Evolutionary conservation across 2,113 vertebrate genomes (phyloP).

Genomic region (Megalops atlanticus): DNA sequence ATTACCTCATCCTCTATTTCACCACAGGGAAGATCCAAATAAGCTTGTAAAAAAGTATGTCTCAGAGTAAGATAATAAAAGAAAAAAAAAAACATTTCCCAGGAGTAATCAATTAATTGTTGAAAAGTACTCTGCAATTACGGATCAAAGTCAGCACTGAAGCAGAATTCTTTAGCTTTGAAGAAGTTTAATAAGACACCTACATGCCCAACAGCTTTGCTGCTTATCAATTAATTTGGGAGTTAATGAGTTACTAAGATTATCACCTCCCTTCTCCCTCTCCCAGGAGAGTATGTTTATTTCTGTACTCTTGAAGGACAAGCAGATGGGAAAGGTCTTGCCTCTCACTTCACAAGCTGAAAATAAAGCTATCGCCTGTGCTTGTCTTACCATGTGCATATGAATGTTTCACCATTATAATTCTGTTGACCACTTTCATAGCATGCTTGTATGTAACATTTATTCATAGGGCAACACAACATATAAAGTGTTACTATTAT

Average conservation of each 20-base stretch:
- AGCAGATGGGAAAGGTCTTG: conserved; percentile 17
- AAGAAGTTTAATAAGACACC: conserved; percentile 67
- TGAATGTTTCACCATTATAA: neutral
- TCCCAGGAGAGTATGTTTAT: conserved; percentile 41
- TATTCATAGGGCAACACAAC: no score
- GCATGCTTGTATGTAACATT: neutral
- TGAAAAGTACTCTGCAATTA: conserved; percentile 67
- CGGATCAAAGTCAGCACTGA: conserved; percentile 63
- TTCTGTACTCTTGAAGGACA: conserved; percentile 32
- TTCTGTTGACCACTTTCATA: neutral
- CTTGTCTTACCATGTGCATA: neutral
- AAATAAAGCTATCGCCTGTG: neutral
- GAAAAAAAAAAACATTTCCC: conserved; percentile 50
- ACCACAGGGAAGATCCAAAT: conserved; percentile 61
- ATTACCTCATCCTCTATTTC: conserved; percentile 43
- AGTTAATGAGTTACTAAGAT: conserved; percentile 66
- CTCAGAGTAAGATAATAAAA: conserved; percentile 54
- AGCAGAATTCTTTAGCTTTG: conserved; percentile 61
- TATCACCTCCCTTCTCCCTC: conserved; percentile 44
- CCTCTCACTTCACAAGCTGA: conserved; percentile 17
- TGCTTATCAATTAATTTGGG: conserved; percentile 65
- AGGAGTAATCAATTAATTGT: conserved; percentile 68
- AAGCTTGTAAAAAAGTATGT: conserved; percentile 49
- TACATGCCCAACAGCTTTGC: conserved; percentile 56
- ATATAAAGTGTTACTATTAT: no score